phyloP scores from a whole-genome alignment of 2,888 invertebrate species.

The Sinelater perroti region DNA sequence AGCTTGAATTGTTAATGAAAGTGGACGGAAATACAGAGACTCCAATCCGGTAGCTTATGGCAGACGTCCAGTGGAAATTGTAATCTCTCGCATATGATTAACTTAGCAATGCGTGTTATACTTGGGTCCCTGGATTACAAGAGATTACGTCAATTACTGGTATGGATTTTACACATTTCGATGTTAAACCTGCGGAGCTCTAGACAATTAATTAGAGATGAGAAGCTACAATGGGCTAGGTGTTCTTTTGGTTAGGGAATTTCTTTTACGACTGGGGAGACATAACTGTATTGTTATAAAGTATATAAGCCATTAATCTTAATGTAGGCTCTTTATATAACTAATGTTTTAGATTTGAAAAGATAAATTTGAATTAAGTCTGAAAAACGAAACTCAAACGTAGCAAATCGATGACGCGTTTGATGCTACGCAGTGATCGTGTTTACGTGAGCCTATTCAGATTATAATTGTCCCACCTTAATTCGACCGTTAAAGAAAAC shows the following conservation, averaged over 20 bases:
- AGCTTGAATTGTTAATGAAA: slow-evolving; percentile 18
- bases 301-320: slow-evolving; percentile 11
- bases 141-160: slow-evolving; percentile 48
- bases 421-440: slow-evolving; percentile 6
- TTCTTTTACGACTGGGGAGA: too few relatives aligned
- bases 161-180: slow-evolving; percentile 43
- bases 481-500: slow-evolving; percentile 13
- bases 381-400: not conserved
- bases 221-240: not conserved
- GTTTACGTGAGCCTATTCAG: slow-evolving; percentile 14
- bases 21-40: slow-evolving; percentile 22
- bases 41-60: slow-evolving; percentile 29
- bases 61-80: slow-evolving; percentile 41
- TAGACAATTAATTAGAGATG: slow-evolving; percentile 28
- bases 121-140: slow-evolving; percentile 43
- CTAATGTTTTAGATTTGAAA: slow-evolving; percentile 12
- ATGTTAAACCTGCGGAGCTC: slow-evolving; percentile 37
- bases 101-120: slow-evolving; percentile 34
- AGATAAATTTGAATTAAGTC: slow-evolving; percentile 8
- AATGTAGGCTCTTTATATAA: slow-evolving; percentile 6
- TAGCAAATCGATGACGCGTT: slow-evolving; percentile 3
- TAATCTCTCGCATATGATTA: slow-evolving; percentile 47
- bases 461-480: slow-evolving; percentile 16
- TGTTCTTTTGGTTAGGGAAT: not conserved
- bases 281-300: slow-evolving; percentile 11